Conservation (phyloP, 2,797 vertebrate species). For the Diglossa cyanea region DNA sequence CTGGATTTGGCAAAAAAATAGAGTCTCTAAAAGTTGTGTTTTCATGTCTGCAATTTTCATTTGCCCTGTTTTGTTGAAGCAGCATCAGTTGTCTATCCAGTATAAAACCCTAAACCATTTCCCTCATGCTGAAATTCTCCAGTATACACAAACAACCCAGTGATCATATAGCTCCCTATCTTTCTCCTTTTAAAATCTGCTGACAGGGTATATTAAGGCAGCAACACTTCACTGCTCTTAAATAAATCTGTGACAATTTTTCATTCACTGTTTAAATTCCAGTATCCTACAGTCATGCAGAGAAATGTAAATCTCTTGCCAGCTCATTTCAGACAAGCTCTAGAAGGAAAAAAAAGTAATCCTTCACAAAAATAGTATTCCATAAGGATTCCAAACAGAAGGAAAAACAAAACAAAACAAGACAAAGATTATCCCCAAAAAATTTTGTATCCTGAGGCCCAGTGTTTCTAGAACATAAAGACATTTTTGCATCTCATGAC, state of each 20-base stretch:
- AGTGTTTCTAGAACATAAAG: background rate
- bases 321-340: background rate
- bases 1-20: background rate
- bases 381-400: background rate
- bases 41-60: background rate
- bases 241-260: background rate
- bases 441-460: background rate
- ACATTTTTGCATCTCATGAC: background rate
- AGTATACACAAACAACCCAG: background rate
- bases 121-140: background rate
- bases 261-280: background rate
- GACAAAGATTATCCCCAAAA: background rate
- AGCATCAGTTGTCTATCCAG: background rate
- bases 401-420: background rate
- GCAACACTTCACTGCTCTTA: background rate
- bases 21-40: background rate
- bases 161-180: background rate
- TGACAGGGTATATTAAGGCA: background rate
- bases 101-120: background rate
- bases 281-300: background rate
- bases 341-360: background rate
- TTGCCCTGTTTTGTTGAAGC: background rate
- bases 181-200: background rate
- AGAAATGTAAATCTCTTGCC: conserved; percentile 15
- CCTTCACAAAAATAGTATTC: background rate